A percentile compares a stretch with the other conserved stretches of the same genome.
Conservation (phyloP, 2,113 vertebrate genomes). For the Leiothrix lutea region DNA sequence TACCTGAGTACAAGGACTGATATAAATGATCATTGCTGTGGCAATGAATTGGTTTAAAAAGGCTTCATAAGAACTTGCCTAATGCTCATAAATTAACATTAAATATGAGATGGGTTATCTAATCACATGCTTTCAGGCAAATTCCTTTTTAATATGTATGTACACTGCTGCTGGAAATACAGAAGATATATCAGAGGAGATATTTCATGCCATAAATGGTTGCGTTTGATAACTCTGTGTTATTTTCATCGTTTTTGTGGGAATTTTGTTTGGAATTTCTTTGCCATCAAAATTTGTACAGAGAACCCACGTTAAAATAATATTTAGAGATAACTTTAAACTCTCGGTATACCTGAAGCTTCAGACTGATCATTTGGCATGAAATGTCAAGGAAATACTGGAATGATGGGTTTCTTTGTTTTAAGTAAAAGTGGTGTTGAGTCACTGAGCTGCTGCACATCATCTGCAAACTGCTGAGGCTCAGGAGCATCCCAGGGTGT, state of each 20-base stretch:
- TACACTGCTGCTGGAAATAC: conserved; percentile 24
- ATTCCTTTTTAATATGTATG: conserved; percentile 62
- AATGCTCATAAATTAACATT: conserved; percentile 71
- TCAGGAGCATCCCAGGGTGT: neutral
- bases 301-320: neutral
- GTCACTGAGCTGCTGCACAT: neutral
- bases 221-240: neutral
- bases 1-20: conserved; percentile 56
- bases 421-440: neutral
- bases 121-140: conserved; percentile 54
- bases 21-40: conserved; percentile 44
- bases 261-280: neutral
- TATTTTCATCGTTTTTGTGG: neutral
- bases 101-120: conserved; percentile 46
- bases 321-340: neutral
- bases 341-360: neutral
- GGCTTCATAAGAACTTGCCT: conserved; percentile 61
- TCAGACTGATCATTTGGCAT: neutral
- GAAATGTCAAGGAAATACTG: neutral
- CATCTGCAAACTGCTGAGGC: neutral
- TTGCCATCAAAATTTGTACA: neutral
- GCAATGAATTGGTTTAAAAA: conserved; percentile 63
- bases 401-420: neutral
- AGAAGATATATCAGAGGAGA: neutral
- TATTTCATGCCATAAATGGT: conserved; percentile 14